Percentiles rank a stretch among this genome's conserved stretches.
phyloP scores from a whole-genome alignment of 2,797 vertebrate species.

The Bradypodion pumilum region DNA sequence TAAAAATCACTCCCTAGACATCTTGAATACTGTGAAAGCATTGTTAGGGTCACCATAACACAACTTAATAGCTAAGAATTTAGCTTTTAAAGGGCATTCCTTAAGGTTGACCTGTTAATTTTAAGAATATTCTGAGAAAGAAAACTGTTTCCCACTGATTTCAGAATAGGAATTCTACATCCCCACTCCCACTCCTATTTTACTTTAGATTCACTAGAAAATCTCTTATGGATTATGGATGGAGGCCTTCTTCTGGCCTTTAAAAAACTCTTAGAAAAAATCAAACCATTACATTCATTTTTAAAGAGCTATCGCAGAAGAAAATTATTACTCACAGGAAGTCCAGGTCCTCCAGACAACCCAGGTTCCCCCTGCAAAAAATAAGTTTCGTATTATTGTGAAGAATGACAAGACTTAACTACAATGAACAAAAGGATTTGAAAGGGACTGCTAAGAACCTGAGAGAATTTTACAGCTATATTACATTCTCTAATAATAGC shows the following conservation, averaged over 20 bases:
- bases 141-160: neutral
- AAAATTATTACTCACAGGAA: slow-evolving; percentile 83
- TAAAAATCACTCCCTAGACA: too few relatives aligned
- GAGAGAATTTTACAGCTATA: neutral
- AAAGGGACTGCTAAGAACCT: neutral
- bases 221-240: neutral
- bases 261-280: neutral
- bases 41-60: too few relatives aligned
- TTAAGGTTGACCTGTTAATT: neutral
- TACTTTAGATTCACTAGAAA: slow-evolving; percentile 26
- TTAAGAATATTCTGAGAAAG: neutral
- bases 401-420: neutral
- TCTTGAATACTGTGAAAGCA: too few relatives aligned
- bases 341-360: slow-evolving; percentile 85
- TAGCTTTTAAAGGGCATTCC: neutral
- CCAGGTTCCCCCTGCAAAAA: slow-evolving; percentile 92
- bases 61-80: neutral
- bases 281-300: slow-evolving; percentile 17
- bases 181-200: neutral
- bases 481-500: slow-evolving; percentile 8
- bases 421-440: slow-evolving; percentile 5
- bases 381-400: slow-evolving; percentile 44
- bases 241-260: neutral
- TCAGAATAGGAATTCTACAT: neutral
- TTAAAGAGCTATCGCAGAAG: slow-evolving; percentile 14